Conservation (phyloP, 37 sponge, comb jelly and placozoan species). For the Cliona cf. orientalis region DNA sequence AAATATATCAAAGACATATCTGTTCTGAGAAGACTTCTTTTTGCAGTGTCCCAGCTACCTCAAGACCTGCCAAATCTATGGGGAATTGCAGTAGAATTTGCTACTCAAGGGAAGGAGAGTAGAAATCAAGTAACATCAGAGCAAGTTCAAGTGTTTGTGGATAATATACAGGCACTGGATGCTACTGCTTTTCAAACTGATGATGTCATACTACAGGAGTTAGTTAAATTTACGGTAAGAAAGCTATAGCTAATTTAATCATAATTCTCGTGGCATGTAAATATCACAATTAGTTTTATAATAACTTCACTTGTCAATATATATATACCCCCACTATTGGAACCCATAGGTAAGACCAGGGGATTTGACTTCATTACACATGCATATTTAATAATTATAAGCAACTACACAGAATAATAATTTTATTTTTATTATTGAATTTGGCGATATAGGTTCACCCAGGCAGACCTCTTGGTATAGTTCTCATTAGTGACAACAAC, state of each 20-base stretch:
- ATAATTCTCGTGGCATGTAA: too few species aligned
- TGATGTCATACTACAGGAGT: background rate
- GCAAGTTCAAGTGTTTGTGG: background rate
- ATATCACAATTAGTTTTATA: too few species aligned
- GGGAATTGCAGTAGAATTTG: conserved; percentile 32
- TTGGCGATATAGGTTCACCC: background rate
- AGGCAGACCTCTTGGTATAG: conserved; percentile 21
- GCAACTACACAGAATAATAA: too few species aligned
- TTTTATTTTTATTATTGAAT: background rate
- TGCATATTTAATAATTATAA: too few species aligned
- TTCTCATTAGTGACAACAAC: background rate
- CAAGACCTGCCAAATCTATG: conserved; percentile 24
- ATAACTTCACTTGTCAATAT: too few species aligned
- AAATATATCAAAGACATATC: conserved; percentile 48
- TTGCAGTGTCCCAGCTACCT: conserved; percentile 11
- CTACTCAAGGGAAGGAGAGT: background rate
- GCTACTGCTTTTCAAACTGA: conserved; percentile 15
- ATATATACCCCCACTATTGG: too few species aligned
- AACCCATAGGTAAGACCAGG: too few species aligned
- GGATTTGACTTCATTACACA: too few species aligned
- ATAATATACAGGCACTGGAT: conserved; percentile 25
- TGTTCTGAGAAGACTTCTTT: conserved; percentile 39
- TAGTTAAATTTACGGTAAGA: background rate
- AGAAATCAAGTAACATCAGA: background rate
- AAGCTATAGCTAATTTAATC: background rate